These are phyloP conservation scores for Cotesia congregata DNA, from an alignment of 2,888 invertebrate species.

Conservation along the genomic window DNA sequence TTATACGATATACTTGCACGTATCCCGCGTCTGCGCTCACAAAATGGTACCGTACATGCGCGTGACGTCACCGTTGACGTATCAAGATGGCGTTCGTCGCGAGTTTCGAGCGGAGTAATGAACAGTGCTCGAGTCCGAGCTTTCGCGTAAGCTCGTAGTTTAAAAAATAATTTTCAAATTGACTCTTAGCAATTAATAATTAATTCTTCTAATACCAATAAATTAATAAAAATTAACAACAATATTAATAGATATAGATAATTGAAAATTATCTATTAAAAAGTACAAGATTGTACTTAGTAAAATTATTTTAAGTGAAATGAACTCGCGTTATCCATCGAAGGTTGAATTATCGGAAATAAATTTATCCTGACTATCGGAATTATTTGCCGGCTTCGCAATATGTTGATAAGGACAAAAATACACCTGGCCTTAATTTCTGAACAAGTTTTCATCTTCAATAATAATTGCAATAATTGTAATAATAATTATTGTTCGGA, in stretches of 20 bases:
- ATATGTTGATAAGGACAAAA: conserved; percentile 22
- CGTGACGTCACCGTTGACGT: conserved; percentile 59
- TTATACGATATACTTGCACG: no score
- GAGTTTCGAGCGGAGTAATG: conserved; percentile 63
- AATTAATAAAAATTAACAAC: not conserved
- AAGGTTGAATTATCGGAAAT: not conserved
- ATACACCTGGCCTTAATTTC: not conserved
- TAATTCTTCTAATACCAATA: not conserved
- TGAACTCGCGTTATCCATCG: conserved; percentile 8
- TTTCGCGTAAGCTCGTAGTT: conserved; percentile 64
- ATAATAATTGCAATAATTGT: not conserved
- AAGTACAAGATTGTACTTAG: no score
- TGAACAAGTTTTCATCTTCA: not conserved
- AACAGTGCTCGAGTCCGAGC: conserved; percentile 67
- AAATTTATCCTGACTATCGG: not conserved
- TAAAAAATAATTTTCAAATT: not conserved
- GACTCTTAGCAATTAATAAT: not conserved
- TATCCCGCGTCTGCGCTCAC: conserved; percentile 44
- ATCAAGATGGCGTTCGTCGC: conserved; percentile 68
- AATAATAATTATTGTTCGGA: not conserved
- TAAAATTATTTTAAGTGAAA: not conserved
- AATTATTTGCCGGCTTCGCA: not conserved
- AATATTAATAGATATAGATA: not conserved
- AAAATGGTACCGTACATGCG: conserved; percentile 56
- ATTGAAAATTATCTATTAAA: not conserved